These are phyloP conservation scores for Trachelipus rathkii DNA, from an alignment of 1,140 invertebrate species.

Conservation along the genomic window DNA sequence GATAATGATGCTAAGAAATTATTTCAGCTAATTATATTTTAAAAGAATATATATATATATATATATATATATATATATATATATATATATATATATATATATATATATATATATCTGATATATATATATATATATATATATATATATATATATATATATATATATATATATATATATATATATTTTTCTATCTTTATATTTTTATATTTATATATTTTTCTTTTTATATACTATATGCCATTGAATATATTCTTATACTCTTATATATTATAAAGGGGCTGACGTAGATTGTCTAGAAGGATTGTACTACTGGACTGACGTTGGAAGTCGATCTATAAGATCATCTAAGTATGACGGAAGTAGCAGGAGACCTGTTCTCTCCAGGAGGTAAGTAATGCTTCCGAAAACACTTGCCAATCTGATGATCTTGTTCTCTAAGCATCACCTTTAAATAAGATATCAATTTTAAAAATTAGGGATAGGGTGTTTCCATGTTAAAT, in stretches of 20 bases:
- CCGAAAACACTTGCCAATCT: background rate
- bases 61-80: too few relatives aligned
- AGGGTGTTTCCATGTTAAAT: background rate
- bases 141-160: too few relatives aligned
- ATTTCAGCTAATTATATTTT: too few relatives aligned
- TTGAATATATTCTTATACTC: too few relatives aligned
- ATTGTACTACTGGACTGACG: constrained; percentile 86
- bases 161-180: too few relatives aligned
- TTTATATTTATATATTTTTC: background rate
- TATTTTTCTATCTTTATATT: too few relatives aligned
- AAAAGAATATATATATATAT: too few relatives aligned
- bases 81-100: too few relatives aligned
- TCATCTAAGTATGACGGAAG: constrained; percentile 70
- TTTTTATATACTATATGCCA: too few relatives aligned
- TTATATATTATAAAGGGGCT: constrained; percentile 57
- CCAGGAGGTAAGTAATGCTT: constrained; percentile 54
- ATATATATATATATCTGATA: too few relatives aligned
- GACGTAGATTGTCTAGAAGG: constrained; percentile 82
- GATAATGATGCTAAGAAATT: too few relatives aligned
- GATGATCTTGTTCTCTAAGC: background rate
- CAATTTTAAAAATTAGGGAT: constrained; percentile 1
- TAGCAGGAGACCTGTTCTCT: constrained; percentile 60
- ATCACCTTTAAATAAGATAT: background rate
- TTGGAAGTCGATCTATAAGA: constrained; percentile 68
- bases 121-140: too few relatives aligned